Evolutionary conservation across 2,797 vertebrate genomes (phyloP), one percentile per base, ranked within the genome.

Genomic region (Mallotus villosus): DNA sequence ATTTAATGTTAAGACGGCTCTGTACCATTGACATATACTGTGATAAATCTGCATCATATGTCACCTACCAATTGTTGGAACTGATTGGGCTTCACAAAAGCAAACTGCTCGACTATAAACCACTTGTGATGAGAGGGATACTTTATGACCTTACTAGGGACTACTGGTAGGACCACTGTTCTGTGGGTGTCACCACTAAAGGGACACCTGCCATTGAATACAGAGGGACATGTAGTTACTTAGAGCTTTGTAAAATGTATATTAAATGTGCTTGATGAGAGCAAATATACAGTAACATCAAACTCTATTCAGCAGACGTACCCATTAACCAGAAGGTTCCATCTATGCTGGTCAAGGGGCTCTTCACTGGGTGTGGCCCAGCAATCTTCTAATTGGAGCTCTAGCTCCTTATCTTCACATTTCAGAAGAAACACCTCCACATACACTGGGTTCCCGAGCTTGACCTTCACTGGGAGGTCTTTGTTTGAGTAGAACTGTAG

Each of bases 341-440:
- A 88, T 81, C 74, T 82, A 46, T 32, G 78, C n/a, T 63, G 66
- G 58, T 88, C 75, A 12, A 79, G 46, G 17, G 85, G 79, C 70
- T 89, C 74, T 49, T 77, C n/a, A 14, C 82, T 83, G 0, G 78
- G 76, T 1, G 88, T 90, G 5, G 84, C 88, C 86, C 87, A 90
- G 79, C 88, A 90, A 79, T 90, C 82, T 11, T 81, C 53, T 21
- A 85, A 65, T 17, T 82, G 74, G 14, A 90, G 76, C 17, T 46
- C 78, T 49, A 89, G 74, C 34, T 86, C 81, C 37, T 70, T 16
- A 70, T 87, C 71, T 5, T 86, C 70, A 49, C 68, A 72, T 80
- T 89, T 91, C 25, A 82, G 72, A 21, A 85, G 73, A 76, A 84
- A 85, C 12, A 89, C 81, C 49, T 89, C 87, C 61, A 87, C 84